Conservation (phyloP, 37 sponge, comb jelly and placozoan species). For the Haliclona indistincta region DNA sequence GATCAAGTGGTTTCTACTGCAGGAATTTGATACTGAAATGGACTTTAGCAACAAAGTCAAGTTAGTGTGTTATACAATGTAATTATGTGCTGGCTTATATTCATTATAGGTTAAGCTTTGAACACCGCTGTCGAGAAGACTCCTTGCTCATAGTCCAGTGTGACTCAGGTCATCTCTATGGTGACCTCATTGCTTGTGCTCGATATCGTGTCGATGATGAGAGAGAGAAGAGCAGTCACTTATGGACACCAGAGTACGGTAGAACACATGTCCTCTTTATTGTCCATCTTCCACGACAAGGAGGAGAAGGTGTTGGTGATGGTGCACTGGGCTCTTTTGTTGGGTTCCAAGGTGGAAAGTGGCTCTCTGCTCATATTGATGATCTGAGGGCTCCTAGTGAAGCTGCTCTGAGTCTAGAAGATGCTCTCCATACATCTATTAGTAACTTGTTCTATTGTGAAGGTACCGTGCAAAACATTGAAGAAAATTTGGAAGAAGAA, state of each 20-base stretch:
- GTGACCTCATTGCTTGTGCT: conserved; percentile 90
- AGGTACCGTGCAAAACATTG: neutral
- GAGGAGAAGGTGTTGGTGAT: too few species aligned
- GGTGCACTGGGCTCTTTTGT: conserved; percentile 43
- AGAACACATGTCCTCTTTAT: conserved; percentile 64
- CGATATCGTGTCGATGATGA: conserved; percentile 73
- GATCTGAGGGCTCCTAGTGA: conserved; percentile 54
- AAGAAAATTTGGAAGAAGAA: neutral
- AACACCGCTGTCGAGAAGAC: neutral
- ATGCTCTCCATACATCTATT: conserved; percentile 37
- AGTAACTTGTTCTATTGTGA: conserved; percentile 66
- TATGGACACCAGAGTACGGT: neutral
- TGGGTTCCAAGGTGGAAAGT: conserved; percentile 76
- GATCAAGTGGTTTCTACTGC: conserved; percentile 28
- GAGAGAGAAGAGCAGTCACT: conserved; percentile 3
- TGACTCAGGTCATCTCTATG: conserved; percentile 78
- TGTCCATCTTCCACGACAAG: conserved; percentile 61
- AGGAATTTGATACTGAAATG: conserved; percentile 83
- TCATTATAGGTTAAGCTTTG: neutral
- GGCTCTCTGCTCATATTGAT: conserved; percentile 79
- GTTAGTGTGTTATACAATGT: conserved; percentile 21
- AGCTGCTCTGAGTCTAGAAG: conserved; percentile 17
- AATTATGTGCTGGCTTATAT: neutral
- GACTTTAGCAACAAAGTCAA: conserved; percentile 73
- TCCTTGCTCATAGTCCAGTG: conserved; percentile 79